Base-by-base conservation (phyloP, 2,113 vertebrate species). In the Plecturocebus donacophilus region DNA sequence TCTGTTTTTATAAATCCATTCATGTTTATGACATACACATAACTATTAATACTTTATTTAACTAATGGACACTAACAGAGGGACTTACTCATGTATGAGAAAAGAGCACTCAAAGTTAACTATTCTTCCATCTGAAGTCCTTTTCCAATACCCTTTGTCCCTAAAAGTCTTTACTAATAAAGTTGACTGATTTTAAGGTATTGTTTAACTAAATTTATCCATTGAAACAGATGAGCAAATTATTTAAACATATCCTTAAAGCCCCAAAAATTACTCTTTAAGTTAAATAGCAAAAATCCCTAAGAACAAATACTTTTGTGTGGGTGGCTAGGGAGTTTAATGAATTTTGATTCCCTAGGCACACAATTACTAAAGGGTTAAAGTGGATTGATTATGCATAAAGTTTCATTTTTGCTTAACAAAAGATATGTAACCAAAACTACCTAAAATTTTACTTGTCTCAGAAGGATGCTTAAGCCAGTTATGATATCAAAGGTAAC, bases 221-320 rank as follows among this genome's bases (percentile, higher is more conserved):
- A 23, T 93, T 90, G 3, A 25, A 56, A 81, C 12, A 35, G 4
- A 76, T 82, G n/a, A 87, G 38, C 49, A 82, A 73, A 61, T 87
- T 71, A 91, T 38, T 68, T 89, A 89, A 93, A 75, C 12, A 73
- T 25, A 75, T 68, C 82, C 40, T 93, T 68, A 75, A 93, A 70
- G 35, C 16, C 6, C 20, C 21, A 3, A 77, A 16, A 56, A 68
- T 86, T 75, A 71, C 30, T 56, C 8, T 68, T 94, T 30, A 19
- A 42, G 30, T 81, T 92, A 90, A 81, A 90, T 68, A 76, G 20
- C 1, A 58, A 79, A 90, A 45, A 17, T 32, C 4, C 71, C 40
- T 80, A 16, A 71, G 8, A 82, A 52, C 64, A 77, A 87, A 76
- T 56, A 45, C 8, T 40, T 96, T 20, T 45, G 0, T 68, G 73